A percentile compares a stretch with the other conserved stretches of the same genome.
Evolutionary conservation across 1,140 invertebrate species (phyloP).

Genomic region (Tetramorium simillimum): DNA sequence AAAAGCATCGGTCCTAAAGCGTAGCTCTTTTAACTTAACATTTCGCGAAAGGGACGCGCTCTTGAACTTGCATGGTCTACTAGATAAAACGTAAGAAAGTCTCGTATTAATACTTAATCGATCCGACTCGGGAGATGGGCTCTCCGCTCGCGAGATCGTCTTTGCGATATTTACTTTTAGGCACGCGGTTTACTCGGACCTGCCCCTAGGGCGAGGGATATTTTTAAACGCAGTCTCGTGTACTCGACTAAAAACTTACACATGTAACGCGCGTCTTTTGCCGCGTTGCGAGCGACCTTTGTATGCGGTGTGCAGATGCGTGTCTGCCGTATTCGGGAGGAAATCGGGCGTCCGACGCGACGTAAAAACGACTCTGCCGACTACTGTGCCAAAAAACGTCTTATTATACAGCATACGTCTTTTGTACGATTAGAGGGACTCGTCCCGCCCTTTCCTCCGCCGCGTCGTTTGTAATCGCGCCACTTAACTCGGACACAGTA

Average conservation of each 20-base stretch:
- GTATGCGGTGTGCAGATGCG: neutral
- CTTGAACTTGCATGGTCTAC: constrained; percentile 33
- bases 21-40: constrained; percentile 26
- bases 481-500: neutral
- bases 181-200: neutral
- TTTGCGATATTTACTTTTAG: constrained; percentile 58
- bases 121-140: neutral
- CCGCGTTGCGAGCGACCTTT: constrained; percentile 6
- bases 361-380: constrained; percentile 29
- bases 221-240: constrained; percentile 17
- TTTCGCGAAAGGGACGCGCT: neutral
- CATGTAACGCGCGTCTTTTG: constrained; percentile 2
- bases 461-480: neutral
- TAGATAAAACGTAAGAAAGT: constrained; percentile 51
- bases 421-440: constrained; percentile 21
- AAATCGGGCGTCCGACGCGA: neutral
- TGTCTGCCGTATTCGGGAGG: no score
- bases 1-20: constrained; percentile 21
- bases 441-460: neutral
- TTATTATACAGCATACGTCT: constrained; percentile 9
- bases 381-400: constrained; percentile 67
- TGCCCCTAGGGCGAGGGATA: neutral
- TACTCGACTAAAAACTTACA: constrained; percentile 46
- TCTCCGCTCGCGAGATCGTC: constrained; percentile 41
- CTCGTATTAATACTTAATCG: constrained; percentile 49